Base-by-base conservation (phyloP, 92 coral and sea anemone genomes). In the Blastomussa wellsi region DNA sequence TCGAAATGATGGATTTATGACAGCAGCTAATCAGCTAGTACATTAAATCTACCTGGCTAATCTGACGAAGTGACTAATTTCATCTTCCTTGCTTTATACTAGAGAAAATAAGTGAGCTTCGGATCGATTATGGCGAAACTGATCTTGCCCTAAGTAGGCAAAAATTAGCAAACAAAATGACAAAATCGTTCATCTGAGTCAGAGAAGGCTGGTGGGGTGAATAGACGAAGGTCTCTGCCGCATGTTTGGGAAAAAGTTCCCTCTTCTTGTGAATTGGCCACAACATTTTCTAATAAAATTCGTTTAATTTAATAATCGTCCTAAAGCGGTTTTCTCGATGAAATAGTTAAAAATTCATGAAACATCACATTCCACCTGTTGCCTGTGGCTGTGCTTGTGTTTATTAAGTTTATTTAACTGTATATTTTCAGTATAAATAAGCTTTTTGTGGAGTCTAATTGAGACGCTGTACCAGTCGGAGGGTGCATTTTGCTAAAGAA, bases 321-420 rank as follows among this genome's bases (percentile, higher is more conserved):
- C 62, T 22, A 26, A 42, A 65, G 75, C 6, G 75, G 75, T 39
- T 70, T 82, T 71, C 57, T 33, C 12, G 41, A 64, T 53, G 51
- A 41, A 42, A 8, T 29, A 22, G 47, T 83, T 60, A 83, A 74
- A 74, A 41, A 74, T 83, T 74, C 33, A 83, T 41, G 65, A 59
- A 13, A 22, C 29, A 22, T 73, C 35, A 28, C 29, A 36, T 17
- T 75, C 87, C 77, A 83, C 87, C 87, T 83, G 87, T 74, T 83
- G 87, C 87, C 74, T 83, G 74, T 74, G 87, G 87, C 44, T 48
- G 42, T 0, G 15, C 11, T 28, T 83, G 32, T 82, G 68, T 68
- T 74, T 83, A 31, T 32, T 83, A 33, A 42, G 64, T 59, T 83
- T 60, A 59, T n/a, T 31, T 83, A 7, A 41, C 35, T 3, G 11